Conservation (phyloP, 1,140 invertebrate species). For the Galleria mellonella region DNA sequence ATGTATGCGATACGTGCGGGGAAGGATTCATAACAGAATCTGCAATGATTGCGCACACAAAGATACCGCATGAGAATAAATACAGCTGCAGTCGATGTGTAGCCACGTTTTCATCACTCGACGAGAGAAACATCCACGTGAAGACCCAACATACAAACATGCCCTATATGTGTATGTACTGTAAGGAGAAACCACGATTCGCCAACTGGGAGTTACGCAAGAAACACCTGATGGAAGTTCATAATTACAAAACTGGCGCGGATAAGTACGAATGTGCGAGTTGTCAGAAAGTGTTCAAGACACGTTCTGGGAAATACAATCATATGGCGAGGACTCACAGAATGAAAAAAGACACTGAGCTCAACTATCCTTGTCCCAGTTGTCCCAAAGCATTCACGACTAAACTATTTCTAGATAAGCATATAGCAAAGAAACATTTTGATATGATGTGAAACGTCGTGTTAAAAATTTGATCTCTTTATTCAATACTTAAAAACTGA, state of each 20-base stretch:
- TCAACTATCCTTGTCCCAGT: constrained; percentile 47
- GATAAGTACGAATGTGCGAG: constrained; percentile 56
- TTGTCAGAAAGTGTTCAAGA: constrained; percentile 60
- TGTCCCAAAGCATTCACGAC: constrained; percentile 59
- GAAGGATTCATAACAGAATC: constrained; percentile 62
- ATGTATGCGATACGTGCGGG: constrained; percentile 61
- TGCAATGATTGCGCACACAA: constrained; percentile 58
- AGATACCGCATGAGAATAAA: constrained; percentile 62
- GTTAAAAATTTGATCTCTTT: too few relatives aligned
- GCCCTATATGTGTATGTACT: constrained; percentile 55
- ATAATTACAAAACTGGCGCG: constrained; percentile 52
- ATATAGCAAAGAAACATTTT: constrained; percentile 59
- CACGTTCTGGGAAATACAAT: constrained; percentile 61
- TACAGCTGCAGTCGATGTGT: constrained; percentile 56
- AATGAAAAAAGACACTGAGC: constrained; percentile 49
- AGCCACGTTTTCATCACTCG: constrained; percentile 48
- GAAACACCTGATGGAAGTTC: constrained; percentile 55
- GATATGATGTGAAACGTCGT: constrained; percentile 15
- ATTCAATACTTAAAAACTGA: too few relatives aligned
- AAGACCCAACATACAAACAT: constrained; percentile 60
- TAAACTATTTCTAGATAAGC: constrained; percentile 60
- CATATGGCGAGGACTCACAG: constrained; percentile 57
- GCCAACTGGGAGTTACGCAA: constrained; percentile 57
- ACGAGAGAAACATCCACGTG: constrained; percentile 56
- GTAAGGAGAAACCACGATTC: constrained; percentile 58